Evolutionary conservation across 2,797 vertebrate species (phyloP).

Genomic region (Hipposideros larvatus): DNA sequence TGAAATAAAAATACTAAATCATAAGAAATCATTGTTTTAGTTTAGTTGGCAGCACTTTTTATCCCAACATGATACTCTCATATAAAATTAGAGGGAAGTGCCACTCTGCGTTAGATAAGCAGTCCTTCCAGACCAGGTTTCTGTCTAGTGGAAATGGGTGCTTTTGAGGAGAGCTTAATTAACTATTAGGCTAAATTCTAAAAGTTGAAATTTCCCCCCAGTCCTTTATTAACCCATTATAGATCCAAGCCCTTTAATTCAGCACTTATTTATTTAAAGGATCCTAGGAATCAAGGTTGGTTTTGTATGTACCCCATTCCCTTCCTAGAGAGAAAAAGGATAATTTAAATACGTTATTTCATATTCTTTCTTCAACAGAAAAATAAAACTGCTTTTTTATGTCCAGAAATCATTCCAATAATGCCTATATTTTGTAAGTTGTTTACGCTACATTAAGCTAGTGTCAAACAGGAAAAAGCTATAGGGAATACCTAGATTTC

Average conservation of each 20-base stretch:
- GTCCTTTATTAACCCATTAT: slow-evolving; percentile 30
- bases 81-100: background rate
- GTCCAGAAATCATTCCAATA: slow-evolving; percentile 37
- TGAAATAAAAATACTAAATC: slow-evolving; percentile 19
- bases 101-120: background rate
- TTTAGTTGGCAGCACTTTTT: background rate
- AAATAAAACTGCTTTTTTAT: background rate
- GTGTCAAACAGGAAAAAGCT: background rate
- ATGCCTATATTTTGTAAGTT: slow-evolving; percentile 3
- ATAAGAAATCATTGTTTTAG: background rate
- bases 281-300: background rate
- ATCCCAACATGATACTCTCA: background rate
- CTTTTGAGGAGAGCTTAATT: background rate
- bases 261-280: slow-evolving; percentile 9
- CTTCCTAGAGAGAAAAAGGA: background rate
- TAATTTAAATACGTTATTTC: background rate
- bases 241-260: background rate
- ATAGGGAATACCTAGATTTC: background rate
- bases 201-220: background rate
- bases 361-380: background rate
- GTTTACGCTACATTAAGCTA: background rate
- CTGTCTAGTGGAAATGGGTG: background rate
- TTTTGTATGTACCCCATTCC: background rate
- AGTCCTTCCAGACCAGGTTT: background rate
- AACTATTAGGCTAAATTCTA: background rate